Base-by-base conservation (phyloP, 2,888 invertebrate species). In the Craniophora ligustri region DNA sequence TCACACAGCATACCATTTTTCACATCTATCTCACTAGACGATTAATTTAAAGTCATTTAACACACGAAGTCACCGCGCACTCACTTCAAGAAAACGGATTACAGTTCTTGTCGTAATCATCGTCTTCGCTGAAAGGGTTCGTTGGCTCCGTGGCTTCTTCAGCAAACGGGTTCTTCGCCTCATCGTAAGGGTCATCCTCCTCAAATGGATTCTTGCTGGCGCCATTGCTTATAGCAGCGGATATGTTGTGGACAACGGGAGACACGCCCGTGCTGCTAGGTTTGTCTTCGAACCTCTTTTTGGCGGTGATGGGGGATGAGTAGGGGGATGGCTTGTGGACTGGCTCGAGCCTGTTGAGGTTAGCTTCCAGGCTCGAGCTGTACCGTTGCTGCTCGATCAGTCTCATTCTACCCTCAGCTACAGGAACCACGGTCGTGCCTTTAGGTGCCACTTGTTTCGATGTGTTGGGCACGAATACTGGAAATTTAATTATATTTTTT, bases 61-160 rank as follows among this genome's bases (percentile, higher is more conserved):
- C 63, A 34, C 48, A 35, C n/a, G n/a, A n/a, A 19, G 6, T 30
- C 26, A 26, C 19, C 15, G 23, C 4, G 4, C 28, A 50, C 15
- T 31, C 6, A 26, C 65, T 72, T 91, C 83, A 92, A 64, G 94
- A 89, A 82, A 97, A 97, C 2, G 97, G 97, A 85, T 97, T 97
- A 46, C 96, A 91, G 85, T 96, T 96, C 71, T 95, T 95, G 86
- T 97, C 96, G 79, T 97, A 97, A 80, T 96, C 95, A 38, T 89
- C 94, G 1, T 88, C 94, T n/a, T 89, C 89, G 0, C 59, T 77
- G 68, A 95, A 95, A 6, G 95, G 95, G 75, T 95, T 95, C 13
- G 84, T 89, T 1, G 94, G 91, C 35, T 94, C 94, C 3, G 68
- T 67, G 4, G 91, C 91, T 7, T 94, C 95, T n/a, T 93, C 93